phyloP scores from a whole-genome alignment of 2,797 vertebrate species.

The Orientallactaga sibirica region DNA sequence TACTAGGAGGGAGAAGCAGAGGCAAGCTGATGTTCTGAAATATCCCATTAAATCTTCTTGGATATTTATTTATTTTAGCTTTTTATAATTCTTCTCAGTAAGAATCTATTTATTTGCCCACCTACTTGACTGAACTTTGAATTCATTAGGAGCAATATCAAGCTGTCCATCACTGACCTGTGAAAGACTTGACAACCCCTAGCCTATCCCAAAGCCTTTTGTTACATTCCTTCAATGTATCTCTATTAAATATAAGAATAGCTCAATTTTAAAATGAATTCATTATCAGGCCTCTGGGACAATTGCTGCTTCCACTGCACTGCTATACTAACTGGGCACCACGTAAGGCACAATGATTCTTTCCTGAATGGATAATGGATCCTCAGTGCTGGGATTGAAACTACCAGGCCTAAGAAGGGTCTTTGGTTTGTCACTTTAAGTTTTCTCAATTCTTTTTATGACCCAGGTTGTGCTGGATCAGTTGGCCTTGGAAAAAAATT shows the following conservation, averaged over 20 bases:
- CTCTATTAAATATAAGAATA: slow-evolving; percentile 23
- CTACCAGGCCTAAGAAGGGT: not conserved
- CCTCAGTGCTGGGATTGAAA: slow-evolving; percentile 7
- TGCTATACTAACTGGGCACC: not conserved
- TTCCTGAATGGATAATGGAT: slow-evolving; percentile 26
- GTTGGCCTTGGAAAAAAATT: slow-evolving; percentile 67
- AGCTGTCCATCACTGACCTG: not conserved
- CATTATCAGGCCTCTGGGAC: not conserved
- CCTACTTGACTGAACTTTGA: not conserved
- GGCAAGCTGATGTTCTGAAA: not conserved
- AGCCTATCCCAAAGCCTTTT: not conserved
- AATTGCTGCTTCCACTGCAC: not conserved
- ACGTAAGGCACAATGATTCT: not conserved
- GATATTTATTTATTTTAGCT: not conserved
- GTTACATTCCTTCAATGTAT: not conserved
- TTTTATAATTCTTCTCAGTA: not conserved
- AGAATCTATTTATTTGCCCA: not conserved
- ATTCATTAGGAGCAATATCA: not conserved
- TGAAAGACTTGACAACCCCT: not conserved
- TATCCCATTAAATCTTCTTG: not conserved
- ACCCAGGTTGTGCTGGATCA: slow-evolving; percentile 68
- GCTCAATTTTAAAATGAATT: not conserved
- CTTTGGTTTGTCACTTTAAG: slow-evolving; percentile 17
- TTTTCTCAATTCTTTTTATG: slow-evolving; percentile 62
- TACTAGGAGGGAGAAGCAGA: not conserved